These are phyloP conservation scores for Rhinopomastus cyanomelas DNA, from an alignment of 2,113 vertebrate species.

Conservation along the genomic window DNA sequence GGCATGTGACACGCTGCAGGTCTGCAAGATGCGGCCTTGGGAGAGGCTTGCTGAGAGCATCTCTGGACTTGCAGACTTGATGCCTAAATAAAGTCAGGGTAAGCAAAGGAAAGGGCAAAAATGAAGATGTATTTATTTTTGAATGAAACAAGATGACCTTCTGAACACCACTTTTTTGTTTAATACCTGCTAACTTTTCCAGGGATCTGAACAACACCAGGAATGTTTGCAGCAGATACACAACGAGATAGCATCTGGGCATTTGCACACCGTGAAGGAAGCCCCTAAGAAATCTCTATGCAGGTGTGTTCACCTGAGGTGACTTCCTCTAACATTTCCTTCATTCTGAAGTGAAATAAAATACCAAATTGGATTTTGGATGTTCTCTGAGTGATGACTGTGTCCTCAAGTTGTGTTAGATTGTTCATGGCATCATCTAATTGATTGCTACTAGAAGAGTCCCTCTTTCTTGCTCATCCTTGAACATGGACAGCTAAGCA, in stretches of 20 bases:
- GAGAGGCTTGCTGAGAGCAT: conserved; percentile 86
- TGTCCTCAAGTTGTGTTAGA: background rate
- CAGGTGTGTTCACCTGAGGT: background rate
- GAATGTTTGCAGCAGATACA: background rate
- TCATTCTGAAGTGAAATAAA: background rate
- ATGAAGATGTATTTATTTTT: background rate
- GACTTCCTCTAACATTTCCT: background rate
- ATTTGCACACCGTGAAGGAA: background rate
- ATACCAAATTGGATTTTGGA: background rate
- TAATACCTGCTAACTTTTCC: background rate
- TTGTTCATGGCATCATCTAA: background rate
- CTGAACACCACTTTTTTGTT: background rate
- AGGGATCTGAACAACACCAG: background rate
- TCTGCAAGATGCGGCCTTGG: conserved; percentile 84
- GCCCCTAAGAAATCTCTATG: background rate
- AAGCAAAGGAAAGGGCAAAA: background rate
- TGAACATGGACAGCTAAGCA: background rate
- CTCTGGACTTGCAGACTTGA: conserved; percentile 77
- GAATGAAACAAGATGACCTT: background rate
- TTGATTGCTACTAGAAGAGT: background rate
- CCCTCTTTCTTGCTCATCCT: background rate
- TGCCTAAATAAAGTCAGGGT: background rate
- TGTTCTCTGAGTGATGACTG: background rate
- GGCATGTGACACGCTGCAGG: conserved; percentile 78
- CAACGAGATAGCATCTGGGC: background rate